Evolutionary conservation across 2,888 invertebrate genomes (phyloP).

Genomic region (Caenorhabditis imperialis): DNA sequence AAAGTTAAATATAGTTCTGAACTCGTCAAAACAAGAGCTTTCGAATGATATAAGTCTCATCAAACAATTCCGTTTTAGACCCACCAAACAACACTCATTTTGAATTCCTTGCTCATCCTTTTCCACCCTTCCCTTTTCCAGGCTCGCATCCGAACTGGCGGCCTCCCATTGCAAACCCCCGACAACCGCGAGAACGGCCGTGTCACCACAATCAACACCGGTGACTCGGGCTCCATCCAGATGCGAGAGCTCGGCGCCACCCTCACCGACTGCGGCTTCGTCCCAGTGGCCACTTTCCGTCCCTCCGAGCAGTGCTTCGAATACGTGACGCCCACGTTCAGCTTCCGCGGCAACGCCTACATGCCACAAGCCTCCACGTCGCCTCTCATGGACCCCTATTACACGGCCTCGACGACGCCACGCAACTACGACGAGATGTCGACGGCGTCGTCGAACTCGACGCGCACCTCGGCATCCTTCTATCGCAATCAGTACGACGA

Average conservation of each 20-base stretch:
- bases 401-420: slow-evolving; percentile 13
- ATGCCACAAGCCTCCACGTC: neutral
- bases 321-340: slow-evolving; percentile 17
- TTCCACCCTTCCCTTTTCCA: too few species aligned
- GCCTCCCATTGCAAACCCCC: slow-evolving; percentile 59
- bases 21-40: too few species aligned
- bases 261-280: slow-evolving; percentile 66
- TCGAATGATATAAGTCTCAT: too few species aligned
- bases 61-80: too few species aligned
- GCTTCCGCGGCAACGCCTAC: slow-evolving; percentile 16
- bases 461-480: slow-evolving; percentile 20
- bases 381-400: slow-evolving; percentile 1
- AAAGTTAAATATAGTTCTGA: too few species aligned
- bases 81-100: too few species aligned
- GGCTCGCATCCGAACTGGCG: slow-evolving; percentile 75
- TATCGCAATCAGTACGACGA: slow-evolving; percentile 24
- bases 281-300: slow-evolving; percentile 69
- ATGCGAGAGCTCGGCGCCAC: slow-evolving; percentile 60
- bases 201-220: slow-evolving; percentile 4
- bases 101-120: neutral
- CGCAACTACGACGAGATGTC: slow-evolving; percentile 31
- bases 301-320: slow-evolving; percentile 50
- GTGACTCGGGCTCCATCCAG: slow-evolving; percentile 9
- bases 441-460: slow-evolving; percentile 24
- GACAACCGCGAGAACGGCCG: neutral